phyloP scores from a whole-genome alignment of 2,113 vertebrate species.

The Dasyprocta punctata region DNA sequence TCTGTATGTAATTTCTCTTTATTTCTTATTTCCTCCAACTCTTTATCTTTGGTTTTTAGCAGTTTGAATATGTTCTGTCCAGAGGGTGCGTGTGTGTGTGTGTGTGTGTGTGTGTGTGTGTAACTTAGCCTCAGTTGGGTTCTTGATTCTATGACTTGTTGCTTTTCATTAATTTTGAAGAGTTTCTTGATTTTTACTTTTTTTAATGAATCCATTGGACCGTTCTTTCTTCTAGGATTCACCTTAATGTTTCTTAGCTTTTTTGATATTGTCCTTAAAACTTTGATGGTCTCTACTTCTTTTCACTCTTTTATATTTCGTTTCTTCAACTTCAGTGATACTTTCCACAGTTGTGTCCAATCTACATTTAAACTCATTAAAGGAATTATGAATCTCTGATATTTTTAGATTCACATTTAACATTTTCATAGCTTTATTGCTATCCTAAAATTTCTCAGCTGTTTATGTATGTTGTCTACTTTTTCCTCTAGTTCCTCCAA shows the following conservation, averaged over 20 bases:
- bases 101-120: background rate
- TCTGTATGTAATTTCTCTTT: background rate
- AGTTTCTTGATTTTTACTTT: background rate
- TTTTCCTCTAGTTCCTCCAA: background rate
- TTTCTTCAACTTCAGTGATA: background rate
- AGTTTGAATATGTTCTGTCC: background rate
- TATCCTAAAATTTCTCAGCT: background rate
- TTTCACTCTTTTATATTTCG: background rate
- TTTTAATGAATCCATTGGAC: background rate
- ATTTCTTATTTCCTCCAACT: background rate
- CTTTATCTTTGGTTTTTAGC: background rate
- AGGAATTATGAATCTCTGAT: background rate
- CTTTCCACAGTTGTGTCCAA: background rate
- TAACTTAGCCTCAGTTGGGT: background rate
- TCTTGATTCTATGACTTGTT: background rate
- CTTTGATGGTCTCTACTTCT: background rate
- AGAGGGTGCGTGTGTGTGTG: background rate
- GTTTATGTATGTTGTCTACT: background rate
- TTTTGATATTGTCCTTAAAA: background rate
- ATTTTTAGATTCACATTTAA: background rate
- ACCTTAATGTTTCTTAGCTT: background rate
- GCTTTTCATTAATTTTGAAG: constrained; percentile 6
- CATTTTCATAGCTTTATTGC: background rate
- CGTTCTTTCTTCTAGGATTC: background rate
- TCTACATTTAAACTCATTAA: background rate